Evolutionary conservation across 2,113 vertebrate genomes (phyloP).

Genomic region (Phylloscopus whistleri): DNA sequence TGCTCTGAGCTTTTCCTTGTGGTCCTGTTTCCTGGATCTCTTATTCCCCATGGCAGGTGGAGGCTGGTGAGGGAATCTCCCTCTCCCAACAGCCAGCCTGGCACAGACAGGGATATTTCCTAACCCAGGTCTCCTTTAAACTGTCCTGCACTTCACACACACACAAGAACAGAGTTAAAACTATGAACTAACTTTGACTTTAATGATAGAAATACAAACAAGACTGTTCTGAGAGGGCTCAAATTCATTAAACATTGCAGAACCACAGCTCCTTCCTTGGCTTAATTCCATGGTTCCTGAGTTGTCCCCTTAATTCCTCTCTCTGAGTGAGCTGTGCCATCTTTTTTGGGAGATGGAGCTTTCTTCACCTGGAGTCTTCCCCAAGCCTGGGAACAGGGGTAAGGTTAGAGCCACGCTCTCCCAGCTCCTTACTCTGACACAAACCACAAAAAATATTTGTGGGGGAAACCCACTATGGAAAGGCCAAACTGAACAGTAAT

Average conservation of each 20-base stretch:
- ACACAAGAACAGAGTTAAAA: background rate
- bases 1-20: background rate
- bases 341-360: background rate
- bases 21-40: background rate
- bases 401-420: background rate
- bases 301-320: background rate
- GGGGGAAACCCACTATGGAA: fast-evolving
- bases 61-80: background rate
- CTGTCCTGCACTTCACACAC: background rate
- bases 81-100: background rate
- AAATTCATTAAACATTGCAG: background rate
- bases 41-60: background rate
- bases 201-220: background rate
- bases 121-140: background rate
- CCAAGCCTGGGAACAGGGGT: background rate
- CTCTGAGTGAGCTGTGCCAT: background rate
- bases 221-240: background rate
- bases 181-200: background rate
- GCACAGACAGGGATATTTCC: background rate
- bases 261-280: background rate
- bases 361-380: background rate
- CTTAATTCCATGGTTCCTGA: background rate
- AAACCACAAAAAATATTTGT: background rate
- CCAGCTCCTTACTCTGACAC: background rate
- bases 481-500: background rate